A percentile compares a stretch with the other conserved stretches of the same genome.
These are phyloP conservation scores for Ophioninae sp. DNA, from an alignment of 2,888 invertebrate genomes.

Conservation along the genomic window DNA sequence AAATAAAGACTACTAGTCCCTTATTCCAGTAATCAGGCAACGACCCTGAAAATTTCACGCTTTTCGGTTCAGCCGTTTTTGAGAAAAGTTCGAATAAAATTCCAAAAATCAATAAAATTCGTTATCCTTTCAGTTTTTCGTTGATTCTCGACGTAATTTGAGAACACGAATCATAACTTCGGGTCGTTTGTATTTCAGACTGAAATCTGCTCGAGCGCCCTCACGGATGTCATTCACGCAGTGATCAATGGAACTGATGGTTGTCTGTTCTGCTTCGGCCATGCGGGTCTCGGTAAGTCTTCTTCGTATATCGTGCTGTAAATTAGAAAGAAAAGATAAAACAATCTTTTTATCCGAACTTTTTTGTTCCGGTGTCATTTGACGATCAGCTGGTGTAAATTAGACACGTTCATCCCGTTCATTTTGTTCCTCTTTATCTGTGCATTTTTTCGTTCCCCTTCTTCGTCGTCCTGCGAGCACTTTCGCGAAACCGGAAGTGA, in stretches of 20 bases:
- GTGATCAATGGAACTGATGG: constrained; percentile 97
- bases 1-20: no score
- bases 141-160: constrained; percentile 9
- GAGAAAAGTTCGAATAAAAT: no score
- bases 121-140: neutral
- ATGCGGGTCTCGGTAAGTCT: constrained; percentile 90
- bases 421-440: constrained; percentile 18
- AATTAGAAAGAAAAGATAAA: constrained; percentile 13
- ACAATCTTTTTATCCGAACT: neutral
- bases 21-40: no score
- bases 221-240: constrained; percentile 96
- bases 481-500: constrained; percentile 29
- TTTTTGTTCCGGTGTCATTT: no score
- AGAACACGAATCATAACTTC: constrained; percentile 11
- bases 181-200: constrained; percentile 85
- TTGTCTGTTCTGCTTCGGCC: constrained; percentile 94
- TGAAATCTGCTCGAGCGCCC: constrained; percentile 94
- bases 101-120: neutral
- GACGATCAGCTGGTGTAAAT: no score
- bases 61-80: no score
- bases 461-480: constrained; percentile 35
- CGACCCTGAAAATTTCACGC: no score
- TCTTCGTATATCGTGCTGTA: constrained; percentile 14
- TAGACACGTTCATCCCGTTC: constrained; percentile 49
- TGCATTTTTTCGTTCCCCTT: constrained; percentile 3